Conservation (phyloP, 2,888 invertebrate species). For the Mythimna vitellina region DNA sequence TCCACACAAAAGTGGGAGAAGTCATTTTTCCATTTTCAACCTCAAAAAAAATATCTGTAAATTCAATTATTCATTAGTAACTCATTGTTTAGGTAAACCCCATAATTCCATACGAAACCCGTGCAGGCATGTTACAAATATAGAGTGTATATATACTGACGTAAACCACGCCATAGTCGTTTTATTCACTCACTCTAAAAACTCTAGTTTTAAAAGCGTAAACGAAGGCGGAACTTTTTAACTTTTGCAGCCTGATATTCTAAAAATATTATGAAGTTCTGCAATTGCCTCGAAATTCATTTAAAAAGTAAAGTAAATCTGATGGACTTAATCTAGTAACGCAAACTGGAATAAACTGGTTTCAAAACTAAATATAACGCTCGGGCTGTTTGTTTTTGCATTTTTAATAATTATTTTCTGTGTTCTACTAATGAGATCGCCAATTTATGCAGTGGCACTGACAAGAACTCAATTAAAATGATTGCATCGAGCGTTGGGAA, state of each 20-base stretch:
- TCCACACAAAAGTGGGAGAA: too few relatives aligned
- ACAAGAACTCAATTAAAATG: neutral
- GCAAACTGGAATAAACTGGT: conserved; percentile 22
- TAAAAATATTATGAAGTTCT: conserved; percentile 51
- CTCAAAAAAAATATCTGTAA: too few relatives aligned
- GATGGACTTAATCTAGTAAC: conserved; percentile 44
- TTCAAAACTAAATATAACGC: conserved; percentile 24
- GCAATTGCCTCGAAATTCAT: conserved; percentile 51
- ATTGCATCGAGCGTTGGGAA: neutral
- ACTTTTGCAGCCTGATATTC: conserved; percentile 56
- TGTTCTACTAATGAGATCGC: neutral
- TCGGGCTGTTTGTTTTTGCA: neutral
- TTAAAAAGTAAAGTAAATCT: conserved; percentile 55
- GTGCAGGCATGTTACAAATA: conserved; percentile 14
- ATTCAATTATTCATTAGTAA: neutral
- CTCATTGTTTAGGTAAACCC: neutral
- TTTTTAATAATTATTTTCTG: neutral
- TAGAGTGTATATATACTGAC: neutral
- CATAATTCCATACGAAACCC: neutral
- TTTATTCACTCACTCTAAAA: conserved; percentile 42
- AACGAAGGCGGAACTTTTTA: conserved; percentile 41
- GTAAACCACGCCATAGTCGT: conserved; percentile 4
- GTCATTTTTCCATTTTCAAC: too few relatives aligned
- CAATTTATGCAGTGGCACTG: neutral
- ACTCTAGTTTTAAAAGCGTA: conserved; percentile 44